Percentiles rank a stretch among this genome's conserved stretches.
Evolutionary conservation across 2,113 vertebrate species (phyloP).

Genomic region (Candoia aspera): DNA sequence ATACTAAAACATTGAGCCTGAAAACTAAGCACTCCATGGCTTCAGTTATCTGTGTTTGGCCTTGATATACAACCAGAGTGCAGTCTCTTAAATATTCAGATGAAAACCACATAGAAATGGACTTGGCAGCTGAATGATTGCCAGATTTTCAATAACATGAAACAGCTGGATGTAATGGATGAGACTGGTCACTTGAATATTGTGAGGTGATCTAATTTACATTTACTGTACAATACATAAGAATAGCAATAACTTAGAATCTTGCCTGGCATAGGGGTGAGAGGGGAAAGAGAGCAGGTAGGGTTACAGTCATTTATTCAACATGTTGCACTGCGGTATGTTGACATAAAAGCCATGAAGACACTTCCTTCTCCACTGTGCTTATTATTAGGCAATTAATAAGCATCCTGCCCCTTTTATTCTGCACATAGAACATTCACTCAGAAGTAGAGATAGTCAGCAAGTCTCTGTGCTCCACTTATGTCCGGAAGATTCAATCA

Average conservation of each 20-base stretch:
- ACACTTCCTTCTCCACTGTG: not conserved
- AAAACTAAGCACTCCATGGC: not conserved
- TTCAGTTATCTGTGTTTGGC: constrained; percentile 44
- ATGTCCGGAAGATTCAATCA: not conserved
- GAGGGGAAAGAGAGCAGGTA: not conserved
- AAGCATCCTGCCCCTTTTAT: not conserved
- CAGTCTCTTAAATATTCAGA: constrained; percentile 27
- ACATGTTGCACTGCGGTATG: not conserved
- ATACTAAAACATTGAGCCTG: fast-evolving
- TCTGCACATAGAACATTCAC: not conserved
- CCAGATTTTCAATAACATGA: constrained; percentile 62
- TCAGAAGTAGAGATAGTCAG: not conserved
- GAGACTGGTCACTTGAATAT: constrained; percentile 61
- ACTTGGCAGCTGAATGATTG: constrained; percentile 54
- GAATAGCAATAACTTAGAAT: constrained; percentile 50
- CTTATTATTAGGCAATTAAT: not conserved
- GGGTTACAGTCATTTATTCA: not conserved
- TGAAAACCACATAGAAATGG: constrained; percentile 54
- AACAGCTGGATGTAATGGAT: constrained; percentile 59
- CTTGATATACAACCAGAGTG: constrained; percentile 48
- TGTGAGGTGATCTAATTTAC: constrained; percentile 53
- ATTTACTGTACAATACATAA: constrained; percentile 25
- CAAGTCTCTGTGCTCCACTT: not conserved
- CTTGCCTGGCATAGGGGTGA: not conserved
- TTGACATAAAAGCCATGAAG: not conserved